These are phyloP conservation scores for Scrobipalpa costella DNA, from an alignment of 2,888 invertebrate genomes.

Conservation along the genomic window DNA sequence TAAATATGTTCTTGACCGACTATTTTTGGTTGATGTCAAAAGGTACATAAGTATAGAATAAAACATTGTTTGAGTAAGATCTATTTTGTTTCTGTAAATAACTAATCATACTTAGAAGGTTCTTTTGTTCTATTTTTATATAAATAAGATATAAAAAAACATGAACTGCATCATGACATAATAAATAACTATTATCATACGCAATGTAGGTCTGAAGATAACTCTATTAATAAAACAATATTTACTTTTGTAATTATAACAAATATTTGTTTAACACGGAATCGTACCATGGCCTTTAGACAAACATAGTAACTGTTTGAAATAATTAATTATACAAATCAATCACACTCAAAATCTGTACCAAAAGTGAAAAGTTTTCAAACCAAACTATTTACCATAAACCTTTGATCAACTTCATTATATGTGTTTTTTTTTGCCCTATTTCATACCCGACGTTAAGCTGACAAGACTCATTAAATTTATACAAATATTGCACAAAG, in stretches of 20 bases:
- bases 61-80: not conserved
- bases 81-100: not conserved
- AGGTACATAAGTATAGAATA: not conserved
- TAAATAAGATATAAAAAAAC: not conserved
- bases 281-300: not conserved
- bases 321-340: constrained; percentile 2
- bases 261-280: constrained; percentile 2
- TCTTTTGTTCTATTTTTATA: not conserved
- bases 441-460: too few relatives aligned
- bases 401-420: not conserved
- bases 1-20: constrained; percentile 41
- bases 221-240: constrained; percentile 11
- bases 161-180: constrained; percentile 11
- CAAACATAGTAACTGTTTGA: not conserved
- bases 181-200: constrained; percentile 12
- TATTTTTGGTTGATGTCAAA: constrained; percentile 34
- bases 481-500: too few relatives aligned
- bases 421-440: too few relatives aligned
- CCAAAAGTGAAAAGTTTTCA: not conserved
- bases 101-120: too few relatives aligned
- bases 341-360: not conserved
- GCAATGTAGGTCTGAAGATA: constrained; percentile 10
- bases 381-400: not conserved
- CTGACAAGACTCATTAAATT: too few relatives aligned
- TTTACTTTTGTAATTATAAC: constrained; percentile 5